phyloP scores from a whole-genome alignment of 1,140 invertebrate species.

The Cherax quadricarinatus region DNA sequence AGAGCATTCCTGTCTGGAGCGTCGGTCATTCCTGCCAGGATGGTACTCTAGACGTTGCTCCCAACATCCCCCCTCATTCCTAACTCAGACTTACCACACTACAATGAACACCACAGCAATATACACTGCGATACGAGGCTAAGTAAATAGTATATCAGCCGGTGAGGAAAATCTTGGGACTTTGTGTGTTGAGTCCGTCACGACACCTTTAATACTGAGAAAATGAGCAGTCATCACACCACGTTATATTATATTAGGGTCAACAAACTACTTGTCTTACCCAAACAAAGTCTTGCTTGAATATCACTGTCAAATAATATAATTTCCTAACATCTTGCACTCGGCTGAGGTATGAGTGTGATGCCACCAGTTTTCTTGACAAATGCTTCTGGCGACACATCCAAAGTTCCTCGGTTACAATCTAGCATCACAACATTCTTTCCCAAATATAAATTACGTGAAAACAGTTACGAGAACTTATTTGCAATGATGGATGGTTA shows the following conservation, averaged over 20 bases:
- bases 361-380: no score
- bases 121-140: neutral
- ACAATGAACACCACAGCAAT: neutral
- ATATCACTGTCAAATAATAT: no score
- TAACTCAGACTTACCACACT: neutral
- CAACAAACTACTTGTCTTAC: conserved; percentile 32
- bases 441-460: no score
- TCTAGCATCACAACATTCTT: no score
- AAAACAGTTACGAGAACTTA: no score
- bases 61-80: neutral
- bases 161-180: neutral
- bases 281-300: neutral
- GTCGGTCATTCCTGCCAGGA: conserved; percentile 53
- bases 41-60: conserved; percentile 46
- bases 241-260: conserved; percentile 53
- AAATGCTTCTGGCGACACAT: no score
- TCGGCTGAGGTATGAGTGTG: no score
- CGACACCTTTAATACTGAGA: conserved; percentile 57
- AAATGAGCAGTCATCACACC: conserved; percentile 60
- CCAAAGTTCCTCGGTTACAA: no score
- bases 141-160: neutral
- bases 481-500: no score
- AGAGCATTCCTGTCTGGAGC: conserved; percentile 53
- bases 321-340: no score
- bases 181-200: conserved; percentile 5